These are phyloP conservation scores for Limanda limanda DNA, from an alignment of 2,113 vertebrate species.

Conservation along the genomic window DNA sequence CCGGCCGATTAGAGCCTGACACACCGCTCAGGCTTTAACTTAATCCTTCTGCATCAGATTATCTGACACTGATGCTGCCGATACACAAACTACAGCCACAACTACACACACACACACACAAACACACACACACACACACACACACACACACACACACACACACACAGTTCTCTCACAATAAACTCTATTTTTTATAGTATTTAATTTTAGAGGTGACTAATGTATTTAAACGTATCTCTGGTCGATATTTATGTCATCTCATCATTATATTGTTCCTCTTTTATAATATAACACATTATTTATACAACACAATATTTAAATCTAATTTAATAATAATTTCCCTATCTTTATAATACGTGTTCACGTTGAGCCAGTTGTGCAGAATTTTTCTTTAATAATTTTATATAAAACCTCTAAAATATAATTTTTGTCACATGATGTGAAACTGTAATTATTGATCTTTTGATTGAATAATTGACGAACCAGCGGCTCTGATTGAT, in stretches of 20 bases:
- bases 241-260: no score
- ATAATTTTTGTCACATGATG: no score
- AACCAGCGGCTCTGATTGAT: not conserved
- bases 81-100: conserved; percentile 26
- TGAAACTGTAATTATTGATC: not conserved
- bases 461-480: not conserved
- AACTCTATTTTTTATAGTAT: not conserved
- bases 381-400: no score
- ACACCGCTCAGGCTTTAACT: conserved; percentile 55
- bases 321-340: no score
- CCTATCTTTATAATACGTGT: not conserved
- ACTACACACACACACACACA: conserved; percentile 10
- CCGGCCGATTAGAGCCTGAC: conserved; percentile 41
- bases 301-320: no score
- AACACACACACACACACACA: not conserved
- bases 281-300: not conserved
- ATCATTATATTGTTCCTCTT: no score
- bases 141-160: no score
- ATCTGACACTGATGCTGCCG: conserved; percentile 71
- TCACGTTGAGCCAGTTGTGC: no score
- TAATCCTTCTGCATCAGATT: conserved; percentile 74
- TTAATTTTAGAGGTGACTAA: no score
- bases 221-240: no score
- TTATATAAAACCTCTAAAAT: no score
- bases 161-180: not conserved